Percentiles rank a stretch among this genome's conserved stretches.
These are phyloP conservation scores for Gobio occitaniae DNA, from an alignment of 2,797 vertebrate genomes.

Conservation along the genomic window DNA sequence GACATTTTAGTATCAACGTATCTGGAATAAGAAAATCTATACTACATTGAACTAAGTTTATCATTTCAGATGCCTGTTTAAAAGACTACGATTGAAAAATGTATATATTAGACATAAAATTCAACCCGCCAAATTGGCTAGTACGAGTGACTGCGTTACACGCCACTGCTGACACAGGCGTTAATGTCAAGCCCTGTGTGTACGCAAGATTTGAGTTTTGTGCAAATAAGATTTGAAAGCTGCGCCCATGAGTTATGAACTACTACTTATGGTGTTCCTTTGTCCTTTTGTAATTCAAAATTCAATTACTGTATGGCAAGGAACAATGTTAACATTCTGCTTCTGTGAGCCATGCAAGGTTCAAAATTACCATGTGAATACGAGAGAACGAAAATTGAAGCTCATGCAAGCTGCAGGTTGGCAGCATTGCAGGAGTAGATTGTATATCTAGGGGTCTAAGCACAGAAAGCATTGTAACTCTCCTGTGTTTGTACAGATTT, in stretches of 20 bases:
- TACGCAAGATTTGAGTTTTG: background rate
- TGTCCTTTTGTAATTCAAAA: background rate
- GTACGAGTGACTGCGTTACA: too few relatives aligned
- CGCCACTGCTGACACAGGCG: too few relatives aligned
- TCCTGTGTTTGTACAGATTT: background rate
- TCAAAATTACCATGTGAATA: background rate
- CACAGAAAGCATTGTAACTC: background rate
- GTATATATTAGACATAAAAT: too few relatives aligned
- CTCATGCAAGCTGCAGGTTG: background rate
- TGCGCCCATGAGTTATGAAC: background rate
- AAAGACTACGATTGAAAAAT: too few relatives aligned
- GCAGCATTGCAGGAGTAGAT: background rate
- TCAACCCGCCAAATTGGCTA: too few relatives aligned
- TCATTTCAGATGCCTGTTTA: too few relatives aligned
- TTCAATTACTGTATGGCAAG: conserved; percentile 1
- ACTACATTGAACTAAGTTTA: too few relatives aligned
- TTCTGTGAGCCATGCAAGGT: background rate
- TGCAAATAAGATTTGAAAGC: background rate
- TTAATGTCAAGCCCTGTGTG: background rate
- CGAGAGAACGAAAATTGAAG: background rate
- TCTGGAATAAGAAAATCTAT: too few relatives aligned
- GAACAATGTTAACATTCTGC: background rate
- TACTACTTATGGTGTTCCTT: background rate
- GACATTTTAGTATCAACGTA: too few relatives aligned
- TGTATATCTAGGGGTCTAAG: background rate